Conservation (phyloP, 2,113 vertebrate genomes). For the Suncus etruscus region DNA sequence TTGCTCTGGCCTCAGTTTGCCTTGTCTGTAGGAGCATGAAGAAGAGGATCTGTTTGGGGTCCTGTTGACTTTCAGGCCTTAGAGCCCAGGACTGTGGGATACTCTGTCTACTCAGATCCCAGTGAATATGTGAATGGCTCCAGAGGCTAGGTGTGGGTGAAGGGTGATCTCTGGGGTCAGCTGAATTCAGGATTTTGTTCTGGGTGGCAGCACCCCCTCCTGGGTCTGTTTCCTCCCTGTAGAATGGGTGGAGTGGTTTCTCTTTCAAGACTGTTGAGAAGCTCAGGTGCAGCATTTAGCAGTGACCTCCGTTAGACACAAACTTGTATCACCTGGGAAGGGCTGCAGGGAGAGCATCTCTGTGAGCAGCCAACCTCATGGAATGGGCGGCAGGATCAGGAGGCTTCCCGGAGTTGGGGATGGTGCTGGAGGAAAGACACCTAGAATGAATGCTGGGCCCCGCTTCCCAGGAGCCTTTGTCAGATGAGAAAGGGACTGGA, state of each 20-base stretch:
- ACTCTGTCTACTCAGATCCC: neutral
- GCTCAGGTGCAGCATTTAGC: neutral
- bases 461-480: neutral
- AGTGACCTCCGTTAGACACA: neutral
- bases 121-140: neutral
- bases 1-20: neutral
- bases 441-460: rapidly evolving
- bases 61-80: neutral
- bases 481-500: neutral
- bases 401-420: neutral
- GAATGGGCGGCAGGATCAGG: neutral
- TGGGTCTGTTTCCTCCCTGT: slow-evolving; percentile 22
- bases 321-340: neutral
- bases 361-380: neutral
- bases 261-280: neutral
- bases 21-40: neutral
- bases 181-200: no score
- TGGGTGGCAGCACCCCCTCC: neutral
- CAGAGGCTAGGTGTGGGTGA: no score
- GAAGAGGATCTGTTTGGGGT: neutral
- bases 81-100: neutral
- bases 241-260: neutral
- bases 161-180: no score
- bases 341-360: no score
- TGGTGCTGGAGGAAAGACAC: neutral